Percentiles rank a stretch among this genome's conserved stretches.
Conservation (phyloP, 2,888 invertebrate genomes). For the Neocrepidodera transversa region DNA sequence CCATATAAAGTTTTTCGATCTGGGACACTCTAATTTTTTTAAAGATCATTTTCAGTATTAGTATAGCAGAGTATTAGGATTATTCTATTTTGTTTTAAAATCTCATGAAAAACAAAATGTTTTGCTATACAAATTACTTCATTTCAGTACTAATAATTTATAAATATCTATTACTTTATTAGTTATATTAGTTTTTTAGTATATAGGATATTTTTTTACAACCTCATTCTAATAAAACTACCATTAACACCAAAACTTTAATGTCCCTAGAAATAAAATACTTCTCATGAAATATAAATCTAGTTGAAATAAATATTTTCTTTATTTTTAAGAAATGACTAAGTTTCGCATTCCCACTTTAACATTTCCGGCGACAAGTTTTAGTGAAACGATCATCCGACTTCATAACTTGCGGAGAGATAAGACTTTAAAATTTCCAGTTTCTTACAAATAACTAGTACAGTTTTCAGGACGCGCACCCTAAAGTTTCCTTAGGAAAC, state of each 20-base stretch:
- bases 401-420: conserved; percentile 15
- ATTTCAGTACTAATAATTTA: no score
- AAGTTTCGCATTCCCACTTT: conserved; percentile 12
- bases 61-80: no score
- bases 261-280: conserved; percentile 4
- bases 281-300: conserved; percentile 4
- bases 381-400: conserved; percentile 2
- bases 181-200: no score
- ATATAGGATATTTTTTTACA: no score
- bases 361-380: conserved; percentile 14
- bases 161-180: no score
- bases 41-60: no score
- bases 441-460: conserved; percentile 13
- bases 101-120: no score
- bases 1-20: no score
- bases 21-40: no score
- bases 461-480: conserved; percentile 2
- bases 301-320: conserved; percentile 7
- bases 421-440: conserved; percentile 12
- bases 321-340: conserved; percentile 9
- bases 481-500: conserved; percentile 11
- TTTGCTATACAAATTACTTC: no score
- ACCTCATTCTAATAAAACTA: conserved; percentile 3
- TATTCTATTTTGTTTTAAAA: no score
- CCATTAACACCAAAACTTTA: background rate